phyloP scores from a whole-genome alignment of 2,113 vertebrate genomes.

The Phylloscopus trochilus region DNA sequence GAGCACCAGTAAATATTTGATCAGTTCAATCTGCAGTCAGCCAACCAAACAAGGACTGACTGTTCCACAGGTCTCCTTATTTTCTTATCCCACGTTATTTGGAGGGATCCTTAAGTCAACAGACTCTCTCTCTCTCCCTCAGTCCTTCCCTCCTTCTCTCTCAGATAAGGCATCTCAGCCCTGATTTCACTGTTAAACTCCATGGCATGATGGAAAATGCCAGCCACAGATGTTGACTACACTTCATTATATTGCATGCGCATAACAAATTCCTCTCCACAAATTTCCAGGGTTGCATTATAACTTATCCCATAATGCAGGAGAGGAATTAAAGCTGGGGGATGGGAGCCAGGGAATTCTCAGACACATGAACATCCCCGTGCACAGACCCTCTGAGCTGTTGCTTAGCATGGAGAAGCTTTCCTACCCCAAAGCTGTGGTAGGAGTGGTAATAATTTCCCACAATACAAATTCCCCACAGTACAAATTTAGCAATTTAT shows the following conservation, averaged over 20 bases:
- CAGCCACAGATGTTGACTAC: not conserved
- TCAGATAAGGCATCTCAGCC: not conserved
- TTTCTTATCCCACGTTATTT: slow-evolving; percentile 52
- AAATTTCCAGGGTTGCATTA: not conserved
- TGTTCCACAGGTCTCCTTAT: slow-evolving; percentile 29
- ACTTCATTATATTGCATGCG: not conserved
- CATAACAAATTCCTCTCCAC: not conserved
- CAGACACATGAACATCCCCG: accelerated
- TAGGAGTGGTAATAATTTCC: slow-evolving; percentile 1
- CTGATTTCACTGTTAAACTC: not conserved
- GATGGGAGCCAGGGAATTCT: not conserved
- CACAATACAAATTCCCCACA: not conserved
- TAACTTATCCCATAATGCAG: not conserved
- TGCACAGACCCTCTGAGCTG: not conserved
- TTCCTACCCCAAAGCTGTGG: not conserved
- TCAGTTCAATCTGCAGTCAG: slow-evolving; percentile 27
- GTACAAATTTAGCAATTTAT: slow-evolving; percentile 32
- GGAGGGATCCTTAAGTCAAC: slow-evolving; percentile 38
- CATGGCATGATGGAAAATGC: not conserved
- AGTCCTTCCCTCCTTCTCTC: not conserved
- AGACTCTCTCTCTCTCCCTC: not conserved
- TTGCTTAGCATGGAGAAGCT: not conserved
- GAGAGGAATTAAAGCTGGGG: not conserved
- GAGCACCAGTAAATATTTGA: slow-evolving; percentile 57
- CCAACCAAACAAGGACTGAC: slow-evolving; percentile 36